Evolutionary conservation across 1,140 invertebrate genomes (phyloP).

Genomic region (Calosoma granatense): DNA sequence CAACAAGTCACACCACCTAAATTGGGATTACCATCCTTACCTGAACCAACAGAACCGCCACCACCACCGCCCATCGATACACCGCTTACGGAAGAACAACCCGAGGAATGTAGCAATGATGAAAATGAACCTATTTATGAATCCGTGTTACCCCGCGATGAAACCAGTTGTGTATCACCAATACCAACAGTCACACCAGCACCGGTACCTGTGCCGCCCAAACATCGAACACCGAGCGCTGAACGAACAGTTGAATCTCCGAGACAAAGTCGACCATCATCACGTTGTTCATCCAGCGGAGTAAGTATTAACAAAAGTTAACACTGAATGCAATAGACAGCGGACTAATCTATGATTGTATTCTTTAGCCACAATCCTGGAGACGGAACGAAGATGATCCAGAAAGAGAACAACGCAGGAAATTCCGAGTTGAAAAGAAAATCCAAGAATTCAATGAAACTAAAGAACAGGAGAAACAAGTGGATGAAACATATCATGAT

Average conservation of each 20-base stretch:
- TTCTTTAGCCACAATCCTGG: slow-evolving; percentile 28
- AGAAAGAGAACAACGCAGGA: slow-evolving; percentile 64
- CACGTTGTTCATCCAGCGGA: slow-evolving; percentile 25
- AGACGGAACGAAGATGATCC: slow-evolving; percentile 29
- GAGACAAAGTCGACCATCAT: slow-evolving; percentile 34
- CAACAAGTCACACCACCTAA: slow-evolving; percentile 27
- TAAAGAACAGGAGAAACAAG: slow-evolving; percentile 46
- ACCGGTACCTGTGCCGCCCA: slow-evolving; percentile 34
- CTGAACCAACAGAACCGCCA: slow-evolving; percentile 63
- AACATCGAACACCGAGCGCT: slow-evolving; percentile 23
- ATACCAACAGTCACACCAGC: slow-evolving; percentile 41
- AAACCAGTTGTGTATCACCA: slow-evolving; percentile 42
- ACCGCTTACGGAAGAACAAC: slow-evolving; percentile 16
- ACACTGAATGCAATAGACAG: not conserved
- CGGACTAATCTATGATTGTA: not conserved
- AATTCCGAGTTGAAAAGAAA: slow-evolving; percentile 74
- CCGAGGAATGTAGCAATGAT: slow-evolving; percentile 30
- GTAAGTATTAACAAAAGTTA: slow-evolving; percentile 2
- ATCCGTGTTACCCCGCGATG: slow-evolving; percentile 60
- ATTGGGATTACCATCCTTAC: slow-evolving; percentile 48
- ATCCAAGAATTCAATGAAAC: slow-evolving; percentile 59
- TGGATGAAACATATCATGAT: slow-evolving; percentile 54
- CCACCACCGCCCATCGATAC: slow-evolving; percentile 48
- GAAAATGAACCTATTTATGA: slow-evolving; percentile 73
- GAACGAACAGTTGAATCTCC: slow-evolving; percentile 28